A percentile compares a stretch with the other conserved stretches of the same genome.
phyloP scores from a whole-genome alignment of 2,113 vertebrate species.

The Phocoena phocoena region DNA sequence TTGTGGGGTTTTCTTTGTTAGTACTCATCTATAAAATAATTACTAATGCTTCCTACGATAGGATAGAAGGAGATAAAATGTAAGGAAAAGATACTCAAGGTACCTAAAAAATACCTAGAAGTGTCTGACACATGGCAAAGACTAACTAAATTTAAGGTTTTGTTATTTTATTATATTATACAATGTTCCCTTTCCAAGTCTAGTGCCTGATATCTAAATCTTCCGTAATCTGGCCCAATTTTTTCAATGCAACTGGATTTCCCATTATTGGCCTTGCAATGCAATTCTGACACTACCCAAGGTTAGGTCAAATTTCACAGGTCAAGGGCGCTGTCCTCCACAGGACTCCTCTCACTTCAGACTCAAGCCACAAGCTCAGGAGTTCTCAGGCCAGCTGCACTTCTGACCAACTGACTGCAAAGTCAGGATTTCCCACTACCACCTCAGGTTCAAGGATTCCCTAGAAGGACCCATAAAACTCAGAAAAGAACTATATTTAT shows the following conservation, averaged over 20 bases:
- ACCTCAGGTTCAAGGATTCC: not conserved
- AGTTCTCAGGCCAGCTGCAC: not conserved
- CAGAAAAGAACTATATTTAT: not conserved
- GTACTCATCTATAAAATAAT: constrained; percentile 16
- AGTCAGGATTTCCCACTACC: not conserved
- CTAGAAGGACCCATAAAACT: not conserved
- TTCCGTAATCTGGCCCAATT: not conserved
- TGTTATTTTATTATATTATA: not conserved
- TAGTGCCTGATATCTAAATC: not conserved
- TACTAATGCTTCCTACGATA: not conserved
- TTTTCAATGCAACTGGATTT: not conserved
- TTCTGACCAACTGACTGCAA: not conserved
- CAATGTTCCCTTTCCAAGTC: not conserved
- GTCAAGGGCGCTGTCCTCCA: not conserved
- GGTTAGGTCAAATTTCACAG: constrained; percentile 26
- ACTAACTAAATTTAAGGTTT: not conserved
- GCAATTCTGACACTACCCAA: not conserved
- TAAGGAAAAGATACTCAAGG: not conserved
- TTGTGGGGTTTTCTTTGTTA: not conserved
- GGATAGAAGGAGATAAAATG: not conserved
- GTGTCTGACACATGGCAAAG: not conserved
- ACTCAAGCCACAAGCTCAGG: not conserved
- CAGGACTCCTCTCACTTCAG: not conserved
- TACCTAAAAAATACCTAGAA: not conserved
- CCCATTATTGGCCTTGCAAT: not conserved